Evolutionary conservation across 2,797 vertebrate genomes (phyloP), one percentile per base, ranked within the genome.

Genomic region (Ctenosaura bakeri): DNA sequence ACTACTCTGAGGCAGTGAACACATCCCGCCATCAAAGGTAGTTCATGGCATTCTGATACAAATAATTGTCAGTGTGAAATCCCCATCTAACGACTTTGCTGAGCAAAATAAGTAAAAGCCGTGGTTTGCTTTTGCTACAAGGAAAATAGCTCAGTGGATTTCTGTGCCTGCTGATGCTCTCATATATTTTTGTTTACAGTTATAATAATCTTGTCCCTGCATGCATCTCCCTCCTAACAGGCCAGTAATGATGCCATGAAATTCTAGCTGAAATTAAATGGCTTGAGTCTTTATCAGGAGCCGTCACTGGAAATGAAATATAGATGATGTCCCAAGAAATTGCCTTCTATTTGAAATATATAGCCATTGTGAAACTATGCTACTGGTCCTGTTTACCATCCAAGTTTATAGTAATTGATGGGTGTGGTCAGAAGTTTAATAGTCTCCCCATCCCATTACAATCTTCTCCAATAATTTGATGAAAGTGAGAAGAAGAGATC

Each of bases 51-150:
- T 86, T 85, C 83, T 82, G 89, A 95, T 89, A 83, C 79, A 94
- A 94, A 74, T 95, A 95, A 93, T 94, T 93, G 92, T 92, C 86
- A 93, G 85, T 20, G 16, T 92, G 88, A 93, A 91, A 71, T 93
- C 91, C 91, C 89, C 82, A 89, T 93, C 95, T 93, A 93, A 29
- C 32, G 77, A 86, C 83, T 89, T 92, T 90, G 86, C 82, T 78
- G 80, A 90, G 80, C 86, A 92, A 94, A 90, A 91, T 89, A 92
- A 90, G 13, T 64, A 88, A 92, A 91, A 92, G 35, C 91, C 89
- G 82, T 83, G 91, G 91, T 87, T 92, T 92, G 88, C 92, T 94
- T 83, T 84, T 92, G 18, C 81, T 83, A 73, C 73, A 93, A 86
- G 86, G 89, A 95, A 93, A 94, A 88, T 6, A 46, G n/a, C 85